Evolutionary conservation across 2,113 vertebrate genomes (phyloP), one percentile per base, ranked within the genome.

Genomic region (Hemibagrus wyckioides): DNA sequence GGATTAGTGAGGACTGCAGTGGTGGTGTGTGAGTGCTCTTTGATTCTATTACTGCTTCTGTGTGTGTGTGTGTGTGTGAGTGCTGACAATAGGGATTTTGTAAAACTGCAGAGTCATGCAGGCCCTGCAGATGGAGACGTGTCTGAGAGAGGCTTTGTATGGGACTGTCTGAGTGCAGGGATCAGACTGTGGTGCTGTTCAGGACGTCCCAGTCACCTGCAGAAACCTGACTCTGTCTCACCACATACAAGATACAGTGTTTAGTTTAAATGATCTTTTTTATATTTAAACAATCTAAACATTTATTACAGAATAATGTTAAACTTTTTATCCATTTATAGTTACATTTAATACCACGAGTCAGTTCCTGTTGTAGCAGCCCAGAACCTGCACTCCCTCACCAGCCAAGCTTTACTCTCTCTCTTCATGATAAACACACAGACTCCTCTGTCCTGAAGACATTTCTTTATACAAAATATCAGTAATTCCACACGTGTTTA

Each of bases 51-150:
- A 89, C 86, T 84, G 81, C 50, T 88, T 54, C 30, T 77, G 80
- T 52, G 71, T 61, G 79, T 65, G n/a, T 71, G 79, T 84, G 84
- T 41, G 87, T 57, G 52, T 80, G 67, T 39, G 79, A 73, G 69
- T 85, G 75, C 73, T 89, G 86, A 90, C 33, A 21, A 54, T 33
- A 69, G 56, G 25, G 69, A 56, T 87, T 90, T 89, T 82, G 44
- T 82, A 63, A 90, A 87, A 88, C 39, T 86, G 85, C 87, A 76
- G 77, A 76, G 89, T 87, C 87, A 85, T 90, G 77, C 85, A 85
- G 76, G 73, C 84, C n/a, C 67, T 86, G 82, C 86, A 71, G 75
- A 77, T 79, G 50, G 57, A 82, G 77, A 21, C 57, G 30, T 30
- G 61, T 75, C 82, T 39, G 82, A 41, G 41, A 65, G 61, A 44